Evolutionary conservation across 2,888 invertebrate species (phyloP).

Genomic region (Notocelia uddmanniana): DNA sequence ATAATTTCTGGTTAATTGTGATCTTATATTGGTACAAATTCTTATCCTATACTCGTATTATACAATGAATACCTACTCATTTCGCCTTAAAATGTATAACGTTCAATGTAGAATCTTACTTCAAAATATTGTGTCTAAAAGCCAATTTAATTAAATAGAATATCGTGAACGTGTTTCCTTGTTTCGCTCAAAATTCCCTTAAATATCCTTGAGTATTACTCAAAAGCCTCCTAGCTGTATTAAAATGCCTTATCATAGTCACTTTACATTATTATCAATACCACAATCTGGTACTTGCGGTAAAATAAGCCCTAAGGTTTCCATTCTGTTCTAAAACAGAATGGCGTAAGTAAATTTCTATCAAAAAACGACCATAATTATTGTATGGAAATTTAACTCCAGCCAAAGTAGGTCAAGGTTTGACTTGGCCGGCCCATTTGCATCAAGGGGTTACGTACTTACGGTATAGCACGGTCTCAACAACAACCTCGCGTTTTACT

Average conservation of each 20-base stretch:
- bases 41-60: too few relatives aligned
- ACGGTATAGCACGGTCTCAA: not conserved
- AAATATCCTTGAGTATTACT: constrained; percentile 14
- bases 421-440: constrained; percentile 50
- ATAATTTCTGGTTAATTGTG: too few relatives aligned
- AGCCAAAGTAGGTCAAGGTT: constrained; percentile 69
- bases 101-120: too few relatives aligned
- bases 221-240: constrained; percentile 20
- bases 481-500: not conserved
- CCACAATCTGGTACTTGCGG: constrained; percentile 38
- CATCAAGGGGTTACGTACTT: constrained; percentile 30
- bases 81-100: too few relatives aligned
- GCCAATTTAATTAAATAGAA: not conserved
- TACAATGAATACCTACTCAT: too few relatives aligned
- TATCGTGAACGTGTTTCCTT: not conserved
- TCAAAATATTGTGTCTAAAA: not conserved
- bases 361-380: not conserved
- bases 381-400: constrained; percentile 55
- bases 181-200: not conserved
- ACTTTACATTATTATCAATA: constrained; percentile 34
- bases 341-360: not conserved
- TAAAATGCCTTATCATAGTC: constrained; percentile 37
- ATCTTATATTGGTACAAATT: too few relatives aligned
- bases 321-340: too few relatives aligned
- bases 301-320: not conserved